Base-by-base conservation (phyloP, 1,140 invertebrate genomes). In the Platyscapa corneri region DNA sequence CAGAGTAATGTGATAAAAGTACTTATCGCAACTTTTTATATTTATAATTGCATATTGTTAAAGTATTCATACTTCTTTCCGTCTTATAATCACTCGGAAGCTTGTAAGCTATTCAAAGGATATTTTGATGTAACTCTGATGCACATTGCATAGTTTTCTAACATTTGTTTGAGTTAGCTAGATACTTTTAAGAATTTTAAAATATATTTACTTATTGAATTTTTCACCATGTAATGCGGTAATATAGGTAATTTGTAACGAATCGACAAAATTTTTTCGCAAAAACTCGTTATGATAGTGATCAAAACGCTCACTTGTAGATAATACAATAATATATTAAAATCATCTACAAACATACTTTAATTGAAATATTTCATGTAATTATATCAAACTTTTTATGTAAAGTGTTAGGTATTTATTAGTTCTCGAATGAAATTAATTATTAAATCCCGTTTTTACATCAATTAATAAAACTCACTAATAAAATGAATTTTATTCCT, bases 31-130 rank as follows among this genome's bases (percentile, higher is more conserved):
- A 87, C 87, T 89, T 72, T 83, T 89, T 87, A 83, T 85, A 72
- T 80, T 89, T 87, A 89, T 87, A 90, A 89, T 88, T 87, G 84
- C 80, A 90, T n/a, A n/a, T 88, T 88, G 87, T 88, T 82, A 87
- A 88, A 82, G 85, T 88, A 89, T 90, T 88, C 87, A 89, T 89
- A 86, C 42, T 12, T 88, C 89, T 90, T 88, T 88, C 80, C 84
- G 85, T 53, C 82, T 78, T 5, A 6, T 65, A 10, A 18, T 65
- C 14, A 30, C 74, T 75, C 18, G 20, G 34, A 34, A 20, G 30
- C n/a, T 75, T 30, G 27, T 18, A 42, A 3, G 10, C 12, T 27
- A 49, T 75, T 75, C 42, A 75, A 75, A n/a, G 27, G 7, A 74
- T 42, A 42, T 42, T 23, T 18, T 16, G 12, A 37, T 37, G 6